These are phyloP conservation scores for Eulemur rubriventer DNA, from an alignment of 2,797 vertebrate species.

Conservation along the genomic window DNA sequence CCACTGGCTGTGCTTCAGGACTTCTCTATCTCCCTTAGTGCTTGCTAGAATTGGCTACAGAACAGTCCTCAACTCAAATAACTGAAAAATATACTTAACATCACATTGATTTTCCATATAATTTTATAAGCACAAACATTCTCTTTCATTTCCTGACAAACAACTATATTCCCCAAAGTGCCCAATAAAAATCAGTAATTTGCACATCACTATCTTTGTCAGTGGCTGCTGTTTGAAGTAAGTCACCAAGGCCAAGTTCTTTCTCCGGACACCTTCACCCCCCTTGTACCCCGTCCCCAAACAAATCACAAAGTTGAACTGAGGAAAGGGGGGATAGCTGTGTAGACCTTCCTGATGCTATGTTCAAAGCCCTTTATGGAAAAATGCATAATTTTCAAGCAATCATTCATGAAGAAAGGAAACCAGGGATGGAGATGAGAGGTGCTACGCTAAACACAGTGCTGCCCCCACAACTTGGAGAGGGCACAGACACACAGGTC, in stretches of 20 bases:
- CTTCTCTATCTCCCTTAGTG: slow-evolving; percentile 40
- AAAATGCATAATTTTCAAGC: not conserved
- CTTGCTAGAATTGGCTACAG: slow-evolving; percentile 60
- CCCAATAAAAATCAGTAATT: slow-evolving; percentile 79
- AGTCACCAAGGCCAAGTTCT: not conserved
- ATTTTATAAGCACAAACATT: slow-evolving; percentile 80
- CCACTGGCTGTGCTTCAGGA: not conserved
- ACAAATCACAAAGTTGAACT: not conserved
- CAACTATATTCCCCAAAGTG: slow-evolving; percentile 72
- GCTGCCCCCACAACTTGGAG: not conserved
- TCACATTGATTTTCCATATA: slow-evolving; percentile 79
- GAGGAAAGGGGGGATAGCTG: no score
- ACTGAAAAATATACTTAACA: slow-evolving; percentile 76
- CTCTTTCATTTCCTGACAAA: slow-evolving; percentile 81
- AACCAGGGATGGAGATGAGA: not conserved
- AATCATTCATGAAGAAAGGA: not conserved
- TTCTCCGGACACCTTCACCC: not conserved
- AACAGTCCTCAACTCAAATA: slow-evolving; percentile 58
- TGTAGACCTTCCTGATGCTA: not conserved
- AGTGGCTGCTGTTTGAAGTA: slow-evolving; percentile 4
- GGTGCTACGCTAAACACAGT: accelerated
- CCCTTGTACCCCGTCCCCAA: not conserved
- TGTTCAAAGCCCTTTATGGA: not conserved
- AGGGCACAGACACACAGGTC: accelerated
- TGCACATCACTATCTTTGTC: slow-evolving; percentile 61